Percentiles rank a stretch among this genome's conserved stretches.
These are phyloP conservation scores for Cydia splendana DNA, from an alignment of 1,140 invertebrate genomes.

Conservation along the genomic window DNA sequence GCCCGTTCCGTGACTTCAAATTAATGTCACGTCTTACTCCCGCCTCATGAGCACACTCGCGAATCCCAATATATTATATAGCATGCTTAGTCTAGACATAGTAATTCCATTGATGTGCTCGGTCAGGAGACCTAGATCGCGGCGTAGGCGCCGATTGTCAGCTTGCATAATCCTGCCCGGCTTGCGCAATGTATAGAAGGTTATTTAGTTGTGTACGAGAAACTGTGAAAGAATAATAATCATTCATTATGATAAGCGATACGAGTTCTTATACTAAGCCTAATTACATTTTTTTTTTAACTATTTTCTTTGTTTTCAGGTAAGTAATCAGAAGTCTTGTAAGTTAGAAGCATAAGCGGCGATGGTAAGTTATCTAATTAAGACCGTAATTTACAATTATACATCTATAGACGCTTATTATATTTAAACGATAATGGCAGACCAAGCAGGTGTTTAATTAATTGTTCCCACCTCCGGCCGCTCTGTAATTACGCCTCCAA, in stretches of 20 bases:
- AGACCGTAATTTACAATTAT: slow-evolving; percentile 7
- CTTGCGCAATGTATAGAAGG: slow-evolving; percentile 30
- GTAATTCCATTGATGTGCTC: neutral
- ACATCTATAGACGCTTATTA: slow-evolving; percentile 9
- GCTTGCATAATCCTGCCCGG: slow-evolving; percentile 16
- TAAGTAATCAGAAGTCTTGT: slow-evolving; percentile 25
- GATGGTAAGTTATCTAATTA: slow-evolving; percentile 27
- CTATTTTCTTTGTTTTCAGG: slow-evolving; percentile 36
- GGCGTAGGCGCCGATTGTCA: slow-evolving; percentile 22
- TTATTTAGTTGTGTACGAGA: slow-evolving; percentile 15
- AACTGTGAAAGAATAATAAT: slow-evolving; percentile 29
- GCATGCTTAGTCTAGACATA: neutral
- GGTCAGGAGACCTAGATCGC: slow-evolving; percentile 14
- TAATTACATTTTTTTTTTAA: slow-evolving; percentile 2
- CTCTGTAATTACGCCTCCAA: slow-evolving; percentile 51
- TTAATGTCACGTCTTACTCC: slow-evolving; percentile 57
- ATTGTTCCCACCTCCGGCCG: slow-evolving; percentile 49
- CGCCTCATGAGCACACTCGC: slow-evolving; percentile 31
- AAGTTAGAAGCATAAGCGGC: neutral
- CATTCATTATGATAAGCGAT: neutral
- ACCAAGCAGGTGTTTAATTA: slow-evolving; percentile 58
- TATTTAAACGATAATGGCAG: slow-evolving; percentile 25
- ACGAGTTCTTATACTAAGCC: neutral
- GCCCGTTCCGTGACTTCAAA: slow-evolving; percentile 60
- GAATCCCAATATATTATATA: slow-evolving; percentile 1